These are phyloP conservation scores for Ctenopoma multispine DNA, from an alignment of 2,797 vertebrate species.

Conservation along the genomic window DNA sequence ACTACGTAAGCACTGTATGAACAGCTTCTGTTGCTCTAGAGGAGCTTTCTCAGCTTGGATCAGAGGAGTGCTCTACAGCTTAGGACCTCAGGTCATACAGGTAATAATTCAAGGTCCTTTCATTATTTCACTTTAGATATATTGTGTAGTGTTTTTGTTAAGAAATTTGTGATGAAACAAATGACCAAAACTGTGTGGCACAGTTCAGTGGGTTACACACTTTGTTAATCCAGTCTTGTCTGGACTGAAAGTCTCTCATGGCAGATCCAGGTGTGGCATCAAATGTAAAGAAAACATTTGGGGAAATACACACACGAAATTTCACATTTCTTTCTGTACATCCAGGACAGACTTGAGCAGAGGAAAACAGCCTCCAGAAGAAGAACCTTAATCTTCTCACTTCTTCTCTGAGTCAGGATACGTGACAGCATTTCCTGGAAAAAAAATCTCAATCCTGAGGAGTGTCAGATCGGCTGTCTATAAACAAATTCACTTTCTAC, in stretches of 20 bases:
- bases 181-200: slow-evolving; percentile 6
- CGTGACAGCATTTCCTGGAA: slow-evolving; percentile 17
- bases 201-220: not conserved
- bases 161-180: not conserved
- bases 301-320: slow-evolving; percentile 11
- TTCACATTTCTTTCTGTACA: slow-evolving; percentile 1
- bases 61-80: no score
- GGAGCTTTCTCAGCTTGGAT: no score
- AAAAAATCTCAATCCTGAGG: slow-evolving; percentile 17
- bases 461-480: slow-evolving; percentile 8
- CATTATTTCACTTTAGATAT: not conserved
- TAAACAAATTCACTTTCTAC: slow-evolving; percentile 16
- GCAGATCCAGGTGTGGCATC: not conserved
- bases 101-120: no score
- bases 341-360: not conserved
- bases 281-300: not conserved
- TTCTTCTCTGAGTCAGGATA: slow-evolving; percentile 11
- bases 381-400: not conserved
- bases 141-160: not conserved
- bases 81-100: no score
- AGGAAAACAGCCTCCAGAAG: slow-evolving; percentile 5
- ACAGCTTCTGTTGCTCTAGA: not conserved
- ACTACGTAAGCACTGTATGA: not conserved
- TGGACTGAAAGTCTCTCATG: not conserved
- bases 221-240: not conserved